These are phyloP conservation scores for Tangara arthus DNA, from an alignment of 2,797 vertebrate genomes.

Conservation along the genomic window DNA sequence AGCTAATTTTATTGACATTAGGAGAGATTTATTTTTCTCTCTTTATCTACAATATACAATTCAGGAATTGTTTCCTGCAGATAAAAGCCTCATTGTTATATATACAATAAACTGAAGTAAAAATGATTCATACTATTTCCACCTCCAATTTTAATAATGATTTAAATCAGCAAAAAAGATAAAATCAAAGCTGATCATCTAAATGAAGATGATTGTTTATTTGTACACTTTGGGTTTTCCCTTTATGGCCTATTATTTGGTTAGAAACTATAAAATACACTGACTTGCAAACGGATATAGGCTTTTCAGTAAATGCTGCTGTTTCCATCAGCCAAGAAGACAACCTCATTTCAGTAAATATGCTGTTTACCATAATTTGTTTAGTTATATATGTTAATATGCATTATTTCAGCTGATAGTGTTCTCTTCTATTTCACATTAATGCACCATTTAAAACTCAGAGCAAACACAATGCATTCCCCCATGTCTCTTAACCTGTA, in stretches of 20 bases:
- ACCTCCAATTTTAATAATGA: conserved; percentile 10
- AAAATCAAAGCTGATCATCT: conserved; percentile 11
- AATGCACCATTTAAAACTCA: neutral
- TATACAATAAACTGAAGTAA: conserved; percentile 33
- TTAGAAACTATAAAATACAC: neutral
- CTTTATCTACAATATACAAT: conserved; percentile 50
- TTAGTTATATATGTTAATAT: neutral
- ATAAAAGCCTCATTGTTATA: conserved; percentile 52
- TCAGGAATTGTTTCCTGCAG: conserved; percentile 54
- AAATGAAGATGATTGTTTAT: conserved; percentile 3
- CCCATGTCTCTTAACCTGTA: neutral
- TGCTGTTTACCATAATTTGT: neutral
- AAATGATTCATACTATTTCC: conserved; percentile 15
- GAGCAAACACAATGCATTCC: neutral
- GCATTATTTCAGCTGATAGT: neutral
- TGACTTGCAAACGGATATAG: neutral
- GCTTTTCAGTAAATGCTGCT: conserved; percentile 3
- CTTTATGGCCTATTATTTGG: neutral
- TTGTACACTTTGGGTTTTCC: neutral
- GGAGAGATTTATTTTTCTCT: conserved; percentile 53
- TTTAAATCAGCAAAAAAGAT: conserved; percentile 20
- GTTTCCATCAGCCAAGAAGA: neutral
- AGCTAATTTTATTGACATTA: conserved; percentile 56
- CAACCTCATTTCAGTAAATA: neutral
- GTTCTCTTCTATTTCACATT: neutral